A percentile compares a stretch with the other conserved stretches of the same genome.
These are phyloP conservation scores for Atherix ibis DNA, from an alignment of 2,888 invertebrate genomes.

Conservation along the genomic window DNA sequence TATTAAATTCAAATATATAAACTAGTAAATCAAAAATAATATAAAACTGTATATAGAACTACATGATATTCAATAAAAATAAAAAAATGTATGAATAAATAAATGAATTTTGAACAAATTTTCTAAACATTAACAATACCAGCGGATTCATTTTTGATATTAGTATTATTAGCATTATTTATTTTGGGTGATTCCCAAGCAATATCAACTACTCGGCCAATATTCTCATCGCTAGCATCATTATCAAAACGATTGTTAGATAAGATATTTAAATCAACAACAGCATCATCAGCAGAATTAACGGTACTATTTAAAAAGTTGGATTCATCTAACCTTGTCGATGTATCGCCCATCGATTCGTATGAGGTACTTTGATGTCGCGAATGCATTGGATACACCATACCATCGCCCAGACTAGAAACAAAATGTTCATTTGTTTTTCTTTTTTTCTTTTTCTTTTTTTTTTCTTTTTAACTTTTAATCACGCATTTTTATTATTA, in stretches of 20 bases:
- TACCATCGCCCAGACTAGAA: constrained; percentile 79
- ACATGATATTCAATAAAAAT: too few species aligned
- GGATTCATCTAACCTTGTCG: constrained; percentile 56
- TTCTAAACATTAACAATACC: constrained; percentile 11
- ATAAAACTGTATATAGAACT: too few species aligned
- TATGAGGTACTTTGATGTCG: constrained; percentile 54
- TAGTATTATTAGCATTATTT: constrained; percentile 3
- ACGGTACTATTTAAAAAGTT: constrained; percentile 18
- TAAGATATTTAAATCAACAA: constrained; percentile 10
- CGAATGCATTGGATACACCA: constrained; percentile 66
- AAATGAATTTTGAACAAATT: not conserved
- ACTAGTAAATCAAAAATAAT: too few species aligned
- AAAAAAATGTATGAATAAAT: not conserved
- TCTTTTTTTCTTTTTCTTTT: constrained; percentile 1
- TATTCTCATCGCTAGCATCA: constrained; percentile 14
- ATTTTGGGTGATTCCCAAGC: constrained; percentile 4
- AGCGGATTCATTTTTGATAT: constrained; percentile 7
- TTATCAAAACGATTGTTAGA: constrained; percentile 8
- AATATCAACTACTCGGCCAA: constrained; percentile 7
- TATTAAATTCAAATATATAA: too few species aligned
- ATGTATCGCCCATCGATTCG: constrained; percentile 80
- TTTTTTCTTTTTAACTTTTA: too few species aligned
- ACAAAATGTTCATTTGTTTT: constrained; percentile 13
- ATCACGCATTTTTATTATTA: constrained; percentile 7
- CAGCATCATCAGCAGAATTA: constrained; percentile 11